Evolutionary conservation across 2,888 invertebrate genomes (phyloP), one percentile per base, ranked within the genome.

Genomic region (Calephelis perditalis): DNA sequence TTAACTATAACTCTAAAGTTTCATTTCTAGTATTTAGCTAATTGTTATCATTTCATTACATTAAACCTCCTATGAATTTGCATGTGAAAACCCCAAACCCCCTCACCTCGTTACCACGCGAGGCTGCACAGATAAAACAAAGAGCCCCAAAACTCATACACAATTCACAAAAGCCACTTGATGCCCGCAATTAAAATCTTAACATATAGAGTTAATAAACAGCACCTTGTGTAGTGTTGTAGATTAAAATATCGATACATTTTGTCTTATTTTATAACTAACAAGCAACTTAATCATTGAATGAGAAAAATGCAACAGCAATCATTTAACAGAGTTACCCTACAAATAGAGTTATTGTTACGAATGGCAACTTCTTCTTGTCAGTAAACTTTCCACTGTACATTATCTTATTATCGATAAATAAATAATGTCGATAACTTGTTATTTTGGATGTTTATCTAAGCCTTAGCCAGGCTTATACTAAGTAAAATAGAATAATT

Each of bases 151-250:
- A 66, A 52, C 68, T 71, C 71, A 70, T 71, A 71, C 70, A 73
- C 73, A 71, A 66, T 67, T 70, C 70, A 71, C 79, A 76, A 79
- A 78, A 81, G 82, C 84, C 84, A 82, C 83, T 86, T 86, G 79
- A 85, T 82, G 79, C 81, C 84, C 82, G 82, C 86, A 86, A 87
- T 88, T 88, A 87, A 86, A 88, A 86, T 86, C 85, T 84, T 83
- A 85, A 86, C 84, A 80, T 84, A 77, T 77, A 81, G 76, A 79
- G 80, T 82, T 86, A 82, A 86, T 85, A 84, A 82, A 81, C 81
- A 77, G 75, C 75, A 76, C 75, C 75, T 75, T 72, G 64, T 56
- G 5, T 74, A 79, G 79, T 58, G 82, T 67, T 70, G 81, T 52
- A 63, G 3, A 56, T n/a, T 45, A 52, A 46, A 3, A n/a, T 70